phyloP scores from a whole-genome alignment of 2,113 vertebrate genomes.

The Scolopax mira region DNA sequence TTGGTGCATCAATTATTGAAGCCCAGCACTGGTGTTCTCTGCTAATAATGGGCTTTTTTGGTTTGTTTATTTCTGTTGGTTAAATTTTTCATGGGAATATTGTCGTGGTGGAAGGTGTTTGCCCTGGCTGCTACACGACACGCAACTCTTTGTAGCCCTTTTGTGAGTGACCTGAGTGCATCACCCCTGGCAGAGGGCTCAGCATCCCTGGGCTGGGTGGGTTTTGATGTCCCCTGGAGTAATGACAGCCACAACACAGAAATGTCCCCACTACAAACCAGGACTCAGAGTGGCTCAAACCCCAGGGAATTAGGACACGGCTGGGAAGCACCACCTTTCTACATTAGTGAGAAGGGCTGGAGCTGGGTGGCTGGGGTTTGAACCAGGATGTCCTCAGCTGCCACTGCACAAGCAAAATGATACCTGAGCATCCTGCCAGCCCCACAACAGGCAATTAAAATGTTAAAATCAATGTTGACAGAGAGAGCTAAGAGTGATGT shows the following conservation, averaged over 20 bases:
- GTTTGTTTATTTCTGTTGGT: not conserved
- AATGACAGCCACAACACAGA: not conserved
- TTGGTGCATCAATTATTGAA: constrained; percentile 65
- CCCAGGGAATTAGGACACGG: rapidly evolving
- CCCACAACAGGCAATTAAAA: not conserved
- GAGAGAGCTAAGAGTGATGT: not conserved
- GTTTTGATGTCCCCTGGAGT: not conserved
- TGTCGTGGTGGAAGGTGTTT: not conserved
- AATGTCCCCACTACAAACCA: not conserved
- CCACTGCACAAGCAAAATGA: not conserved
- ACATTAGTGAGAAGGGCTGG: not conserved
- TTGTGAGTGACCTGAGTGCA: not conserved
- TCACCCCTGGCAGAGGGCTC: not conserved
- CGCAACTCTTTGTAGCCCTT: no score
- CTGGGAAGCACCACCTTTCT: not conserved
- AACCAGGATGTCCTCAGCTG: not conserved
- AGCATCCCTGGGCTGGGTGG: not conserved
- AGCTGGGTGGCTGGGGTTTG: not conserved
- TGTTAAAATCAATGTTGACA: not conserved
- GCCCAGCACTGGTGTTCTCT: not conserved
- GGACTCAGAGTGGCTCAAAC: no score
- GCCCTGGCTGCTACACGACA: not conserved
- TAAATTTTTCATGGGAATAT: not conserved
- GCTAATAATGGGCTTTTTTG: not conserved
- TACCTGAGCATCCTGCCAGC: not conserved